Evolutionary conservation across 1,140 invertebrate species (phyloP), one percentile per base, ranked within the genome.

Genomic region (Caenorhabditis latens): DNA sequence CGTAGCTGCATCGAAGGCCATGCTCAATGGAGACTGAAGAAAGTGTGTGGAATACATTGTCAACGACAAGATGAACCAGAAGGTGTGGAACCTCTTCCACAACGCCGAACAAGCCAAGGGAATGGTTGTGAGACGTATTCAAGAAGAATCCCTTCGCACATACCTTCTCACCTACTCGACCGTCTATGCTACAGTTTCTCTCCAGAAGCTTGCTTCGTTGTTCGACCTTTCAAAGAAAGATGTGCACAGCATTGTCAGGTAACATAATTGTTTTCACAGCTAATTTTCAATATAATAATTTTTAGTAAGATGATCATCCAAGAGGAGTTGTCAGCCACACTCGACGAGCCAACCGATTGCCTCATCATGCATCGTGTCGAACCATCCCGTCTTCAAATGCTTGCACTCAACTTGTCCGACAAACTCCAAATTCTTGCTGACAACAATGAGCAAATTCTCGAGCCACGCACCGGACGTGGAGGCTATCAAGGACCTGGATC

Each of bases 1-100:
- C 7, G 98, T 99, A 1, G 98, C 98, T 14, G 98, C 98, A 0
- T 96, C 97, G 0, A 96, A 99, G 93, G 97, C 97, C 0, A 99
- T 99, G 98, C 95, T 98, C 9, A 96, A 97, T 90, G 98, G 98
- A 6, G 97, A 99, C 92, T 99, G 98, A 98, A 94, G 95, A 75
- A 95, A 96, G 1, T 99, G 97, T 90, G 96, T 96, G 89, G 96
- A 96, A 91, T 98, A 95, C 91, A 97, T 99, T 89, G 97, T 99
- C 87, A 99, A 99, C 93, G 97, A 99, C 79, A 99, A 99, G 93
- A 99, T 99, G 98, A 99, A 99, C 93, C 95, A 96, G 14, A 99
- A 99, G 96, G 96, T 98, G 1, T 99, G 98, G 98, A n/a, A n/a
- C n/a, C n/a, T n/a, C n/a, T n/a, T n/a, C n/a, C n/a, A n/a, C n/a